Evolutionary conservation across 2,888 invertebrate species (phyloP).

Genomic region (Hipparchia sbordonii): DNA sequence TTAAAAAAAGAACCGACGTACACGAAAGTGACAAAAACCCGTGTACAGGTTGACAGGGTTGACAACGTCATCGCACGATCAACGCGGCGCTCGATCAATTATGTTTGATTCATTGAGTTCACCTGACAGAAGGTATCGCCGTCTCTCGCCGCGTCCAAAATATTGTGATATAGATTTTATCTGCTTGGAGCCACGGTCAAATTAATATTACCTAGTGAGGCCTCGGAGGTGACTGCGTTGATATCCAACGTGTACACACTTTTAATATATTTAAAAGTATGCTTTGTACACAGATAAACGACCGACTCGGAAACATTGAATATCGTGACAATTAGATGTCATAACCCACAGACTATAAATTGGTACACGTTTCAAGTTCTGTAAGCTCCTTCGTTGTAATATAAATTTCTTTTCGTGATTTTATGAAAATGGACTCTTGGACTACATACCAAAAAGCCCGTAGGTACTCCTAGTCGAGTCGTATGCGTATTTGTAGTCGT

Average conservation of each 20-base stretch:
- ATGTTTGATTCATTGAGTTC: slow-evolving; percentile 75
- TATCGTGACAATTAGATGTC: no score
- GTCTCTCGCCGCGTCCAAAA: slow-evolving; percentile 65
- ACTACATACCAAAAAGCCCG: no score
- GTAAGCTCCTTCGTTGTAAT: no score
- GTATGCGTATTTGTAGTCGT: no score
- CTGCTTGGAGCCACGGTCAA: slow-evolving; percentile 47
- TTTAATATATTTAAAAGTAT: no score
- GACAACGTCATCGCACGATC: slow-evolving; percentile 53
- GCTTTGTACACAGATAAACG: no score
- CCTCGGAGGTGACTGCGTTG: slow-evolving; percentile 26
- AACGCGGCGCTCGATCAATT: slow-evolving; percentile 68
- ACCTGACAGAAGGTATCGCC: slow-evolving; percentile 55
- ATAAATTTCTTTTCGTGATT: no score
- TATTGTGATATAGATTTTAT: slow-evolving; percentile 79
- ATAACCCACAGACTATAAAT: no score
- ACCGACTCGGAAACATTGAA: no score
- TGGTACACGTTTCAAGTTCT: no score
- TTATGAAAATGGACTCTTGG: no score
- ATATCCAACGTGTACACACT: slow-evolving; percentile 8
- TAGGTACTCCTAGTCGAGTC: no score
- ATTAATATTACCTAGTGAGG: slow-evolving; percentile 46
- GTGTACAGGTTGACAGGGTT: slow-evolving; percentile 62
- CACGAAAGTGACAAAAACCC: slow-evolving; percentile 65
- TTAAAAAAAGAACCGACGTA: slow-evolving; percentile 44